A percentile compares a stretch with the other conserved stretches of the same genome.
Evolutionary conservation across 2,113 vertebrate genomes (phyloP).

Genomic region (Ovibos moschatus): DNA sequence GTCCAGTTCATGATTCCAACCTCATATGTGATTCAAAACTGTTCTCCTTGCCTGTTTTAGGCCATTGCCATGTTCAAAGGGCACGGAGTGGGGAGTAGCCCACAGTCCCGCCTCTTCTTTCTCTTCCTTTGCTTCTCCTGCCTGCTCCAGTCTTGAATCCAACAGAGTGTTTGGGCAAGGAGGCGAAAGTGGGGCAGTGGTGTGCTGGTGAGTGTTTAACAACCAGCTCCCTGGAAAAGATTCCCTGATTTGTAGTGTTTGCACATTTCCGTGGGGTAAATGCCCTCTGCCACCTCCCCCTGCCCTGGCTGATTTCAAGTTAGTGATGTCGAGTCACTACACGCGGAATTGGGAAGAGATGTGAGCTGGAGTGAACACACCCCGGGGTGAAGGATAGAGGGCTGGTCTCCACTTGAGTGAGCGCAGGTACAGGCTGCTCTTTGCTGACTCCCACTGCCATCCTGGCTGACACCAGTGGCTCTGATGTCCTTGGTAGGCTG

Average conservation of each 20-base stretch:
- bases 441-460: neutral
- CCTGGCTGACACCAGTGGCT: neutral
- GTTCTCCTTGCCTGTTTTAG: neutral
- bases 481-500: too few species aligned
- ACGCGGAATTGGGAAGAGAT: neutral
- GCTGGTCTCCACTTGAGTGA: too few species aligned
- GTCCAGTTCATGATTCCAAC: too few species aligned
- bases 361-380: neutral
- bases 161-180: neutral
- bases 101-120: too few species aligned
- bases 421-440: neutral
- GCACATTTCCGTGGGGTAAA: neutral
- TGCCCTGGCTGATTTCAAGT: neutral
- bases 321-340: neutral
- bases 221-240: neutral
- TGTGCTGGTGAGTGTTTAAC: neutral
- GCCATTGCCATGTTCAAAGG: neutral
- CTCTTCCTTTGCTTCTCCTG: neutral
- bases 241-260: neutral
- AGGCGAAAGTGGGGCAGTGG: rapidly evolving
- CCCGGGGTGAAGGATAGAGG: neutral
- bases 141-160: neutral
- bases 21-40: neutral
- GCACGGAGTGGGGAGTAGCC: rapidly evolving
- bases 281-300: neutral